phyloP scores from a whole-genome alignment of 37 sponge, comb jelly and placozoan genomes.

The Diacarnus erythraeanus region DNA sequence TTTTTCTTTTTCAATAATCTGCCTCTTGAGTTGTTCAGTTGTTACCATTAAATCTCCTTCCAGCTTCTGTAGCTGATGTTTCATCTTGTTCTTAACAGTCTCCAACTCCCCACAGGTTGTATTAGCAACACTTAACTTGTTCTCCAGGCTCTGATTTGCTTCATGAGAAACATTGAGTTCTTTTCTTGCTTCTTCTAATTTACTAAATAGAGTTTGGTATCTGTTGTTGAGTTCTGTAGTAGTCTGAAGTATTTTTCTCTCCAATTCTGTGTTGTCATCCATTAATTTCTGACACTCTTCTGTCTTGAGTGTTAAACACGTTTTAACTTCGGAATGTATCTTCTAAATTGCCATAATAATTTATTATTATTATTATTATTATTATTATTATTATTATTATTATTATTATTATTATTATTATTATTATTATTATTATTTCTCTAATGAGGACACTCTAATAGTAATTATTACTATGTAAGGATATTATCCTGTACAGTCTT shows the following conservation, averaged over 20 bases:
- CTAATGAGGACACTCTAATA: background rate
- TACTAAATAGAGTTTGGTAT: background rate
- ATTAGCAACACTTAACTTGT: background rate
- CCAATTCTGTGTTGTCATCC: background rate
- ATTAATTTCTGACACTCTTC: background rate
- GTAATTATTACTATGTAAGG: too few relatives aligned
- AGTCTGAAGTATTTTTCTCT: background rate
- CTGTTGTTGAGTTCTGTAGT: background rate
- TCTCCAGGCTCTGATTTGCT: background rate
- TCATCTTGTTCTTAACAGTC: background rate
- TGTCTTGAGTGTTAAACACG: background rate
- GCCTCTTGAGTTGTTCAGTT: background rate
- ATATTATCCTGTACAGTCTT: too few relatives aligned
- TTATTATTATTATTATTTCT: too few relatives aligned
- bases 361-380: too few relatives aligned
- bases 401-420: too few relatives aligned
- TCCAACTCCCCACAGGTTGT: background rate
- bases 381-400: too few relatives aligned
- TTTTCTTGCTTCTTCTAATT: background rate
- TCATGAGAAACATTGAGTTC: background rate
- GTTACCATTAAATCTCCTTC: background rate
- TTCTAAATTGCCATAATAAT: background rate
- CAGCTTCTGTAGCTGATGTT: background rate
- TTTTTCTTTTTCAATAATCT: conserved; percentile 15
- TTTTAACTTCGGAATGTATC: conserved; percentile 4